These are phyloP conservation scores for Clarias magur DNA, from an alignment of 2,113 vertebrate species.

Conservation along the genomic window DNA sequence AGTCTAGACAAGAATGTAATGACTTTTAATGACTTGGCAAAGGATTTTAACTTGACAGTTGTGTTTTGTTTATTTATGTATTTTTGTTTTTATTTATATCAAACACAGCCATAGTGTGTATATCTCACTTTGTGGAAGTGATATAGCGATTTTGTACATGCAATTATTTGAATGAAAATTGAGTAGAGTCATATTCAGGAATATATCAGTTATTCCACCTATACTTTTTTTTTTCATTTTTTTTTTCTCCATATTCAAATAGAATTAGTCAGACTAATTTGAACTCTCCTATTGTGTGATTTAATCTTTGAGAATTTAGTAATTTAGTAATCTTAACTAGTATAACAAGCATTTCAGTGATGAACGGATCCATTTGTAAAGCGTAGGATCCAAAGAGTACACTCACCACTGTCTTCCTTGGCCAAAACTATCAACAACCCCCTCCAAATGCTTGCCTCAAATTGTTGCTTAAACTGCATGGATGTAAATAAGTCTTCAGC, in stretches of 20 bases:
- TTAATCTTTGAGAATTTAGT: conserved; percentile 22
- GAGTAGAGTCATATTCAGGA: conserved; percentile 27
- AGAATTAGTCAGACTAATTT: not conserved
- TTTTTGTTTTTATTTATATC: conserved; percentile 32
- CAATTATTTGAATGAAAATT: conserved; percentile 25
- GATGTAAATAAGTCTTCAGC: not conserved
- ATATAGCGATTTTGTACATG: conserved; percentile 40
- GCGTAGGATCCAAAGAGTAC: conserved; percentile 2
- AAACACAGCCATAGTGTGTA: conserved; percentile 48
- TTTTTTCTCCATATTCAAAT: conserved; percentile 42
- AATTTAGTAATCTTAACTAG: not conserved
- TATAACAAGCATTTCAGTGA: conserved; percentile 4
- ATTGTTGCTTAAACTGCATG: not conserved
- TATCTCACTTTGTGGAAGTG: conserved; percentile 46
- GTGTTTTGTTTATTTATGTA: conserved; percentile 24
- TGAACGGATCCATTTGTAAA: conserved; percentile 28
- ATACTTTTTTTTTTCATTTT: conserved; percentile 53
- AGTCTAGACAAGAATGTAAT: not conserved
- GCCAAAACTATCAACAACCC: not conserved
- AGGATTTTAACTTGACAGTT: not conserved
- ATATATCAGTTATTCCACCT: conserved; percentile 38
- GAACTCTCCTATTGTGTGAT: not conserved
- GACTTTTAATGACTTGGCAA: conserved; percentile 19
- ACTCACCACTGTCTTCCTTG: not conserved
- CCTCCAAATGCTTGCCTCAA: not conserved